Evolutionary conservation across 1,140 invertebrate genomes (phyloP), one percentile per base, ranked within the genome.

Genomic region (Polyergus mexicanus): DNA sequence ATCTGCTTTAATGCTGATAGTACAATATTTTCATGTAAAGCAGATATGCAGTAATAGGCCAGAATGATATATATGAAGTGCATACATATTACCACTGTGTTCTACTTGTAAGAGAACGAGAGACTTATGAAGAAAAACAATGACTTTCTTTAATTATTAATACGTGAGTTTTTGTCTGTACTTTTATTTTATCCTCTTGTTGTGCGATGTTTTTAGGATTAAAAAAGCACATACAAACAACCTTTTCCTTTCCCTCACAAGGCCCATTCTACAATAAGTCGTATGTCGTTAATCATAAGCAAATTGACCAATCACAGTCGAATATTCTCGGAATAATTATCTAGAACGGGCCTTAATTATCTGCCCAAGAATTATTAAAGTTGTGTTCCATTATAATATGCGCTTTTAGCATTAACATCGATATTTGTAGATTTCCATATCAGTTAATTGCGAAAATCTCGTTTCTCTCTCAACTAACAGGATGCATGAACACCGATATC

Each of bases 91-190:
- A 91, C 68, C 72, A 80, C 25, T 85, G 86, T 89, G 86, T 85
- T 89, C 86, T 87, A 83, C 85, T 47, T 87, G 89, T 80, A 88
- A 90, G 84, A 86, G 85, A 85, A 87, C 83, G 75, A 90, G 86
- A 88, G 88, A 90, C 80, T 89, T 66, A 75, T 78, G 72, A 68
- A 85, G 75, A 74, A 68, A 76, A 74, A 58, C 66, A 85, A 88
- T 58, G 60, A 86, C 65, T 74, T 84, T 81, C 63, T 86, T 89
- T 89, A 81, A 89, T 68, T 80, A 84, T 89, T 89, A 86, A 47
- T 7, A 63, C n/a, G 6, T 60, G 25, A 85, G 25, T 86, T 66
- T n/a, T 85, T 47, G 68, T 56, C 32, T 56, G 3, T 54, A 60
- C 72, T 89, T 89, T 51, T n/a, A n/a, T 80, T 62, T 88, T 69